phyloP scores from a whole-genome alignment of 1,140 invertebrate genomes.

The Nasonia vitripennis region DNA sequence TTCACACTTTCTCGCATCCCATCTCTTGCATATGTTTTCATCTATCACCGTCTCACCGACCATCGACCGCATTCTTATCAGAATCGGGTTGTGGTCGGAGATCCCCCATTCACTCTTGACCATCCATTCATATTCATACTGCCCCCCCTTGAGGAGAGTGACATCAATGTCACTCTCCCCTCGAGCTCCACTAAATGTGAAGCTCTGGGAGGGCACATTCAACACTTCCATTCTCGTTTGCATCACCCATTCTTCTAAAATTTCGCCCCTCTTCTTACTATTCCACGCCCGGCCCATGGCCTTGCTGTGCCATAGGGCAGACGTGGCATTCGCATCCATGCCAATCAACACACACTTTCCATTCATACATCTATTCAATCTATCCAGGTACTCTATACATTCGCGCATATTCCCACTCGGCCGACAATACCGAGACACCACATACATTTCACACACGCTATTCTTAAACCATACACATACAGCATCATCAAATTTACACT shows the following conservation, averaged over 20 bases:
- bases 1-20: neutral
- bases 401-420: conserved; percentile 18
- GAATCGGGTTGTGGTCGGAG: neutral
- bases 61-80: neutral
- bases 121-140: neutral
- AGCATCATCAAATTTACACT: conserved; percentile 38
- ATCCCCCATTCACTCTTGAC: neutral
- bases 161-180: conserved; percentile 51
- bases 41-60: neutral
- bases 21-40: neutral
- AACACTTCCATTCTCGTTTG: conserved; percentile 30
- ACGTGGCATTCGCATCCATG: conserved; percentile 52
- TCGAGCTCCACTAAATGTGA: conserved; percentile 40
- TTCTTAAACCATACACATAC: conserved; percentile 50
- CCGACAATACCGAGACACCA: conserved; percentile 46
- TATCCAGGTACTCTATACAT: conserved; percentile 40
- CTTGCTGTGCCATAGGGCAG: conserved; percentile 50
- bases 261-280: neutral
- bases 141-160: conserved; percentile 3
- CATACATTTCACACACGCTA: conserved; percentile 39
- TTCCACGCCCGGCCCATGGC: neutral
- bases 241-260: conserved; percentile 8
- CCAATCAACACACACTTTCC: too few species aligned
- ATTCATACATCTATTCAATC: neutral
- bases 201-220: conserved; percentile 39